A percentile compares a stretch with the other conserved stretches of the same genome.
phyloP scores from a whole-genome alignment of 2,113 vertebrate genomes.

The Tamias sibiricus region DNA sequence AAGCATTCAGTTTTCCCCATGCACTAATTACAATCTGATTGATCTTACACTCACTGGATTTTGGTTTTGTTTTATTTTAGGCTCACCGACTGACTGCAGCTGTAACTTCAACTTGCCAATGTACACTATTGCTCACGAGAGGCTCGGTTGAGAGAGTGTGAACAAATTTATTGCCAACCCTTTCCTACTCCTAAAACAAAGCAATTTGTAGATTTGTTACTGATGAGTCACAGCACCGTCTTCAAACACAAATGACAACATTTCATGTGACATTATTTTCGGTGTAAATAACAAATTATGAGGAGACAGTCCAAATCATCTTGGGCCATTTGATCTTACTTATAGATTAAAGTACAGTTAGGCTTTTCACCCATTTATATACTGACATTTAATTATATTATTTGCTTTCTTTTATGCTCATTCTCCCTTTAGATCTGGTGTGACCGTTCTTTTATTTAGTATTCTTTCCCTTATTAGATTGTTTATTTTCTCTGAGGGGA shows the following conservation, averaged over 20 bases:
- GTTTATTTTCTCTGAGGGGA: conserved; percentile 45
- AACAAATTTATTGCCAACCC: not conserved
- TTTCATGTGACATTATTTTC: not conserved
- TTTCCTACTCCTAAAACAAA: conserved; percentile 38
- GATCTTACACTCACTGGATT: conserved; percentile 42
- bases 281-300: not conserved
- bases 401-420: conserved; percentile 49
- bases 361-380: conserved; percentile 48
- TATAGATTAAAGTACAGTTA: conserved; percentile 46
- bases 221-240: not conserved
- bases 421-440: not conserved
- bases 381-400: conserved; percentile 45
- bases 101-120: conserved; percentile 59
- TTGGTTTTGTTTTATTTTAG: conserved; percentile 58
- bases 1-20: not conserved
- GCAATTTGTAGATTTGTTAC: not conserved
- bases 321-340: conserved; percentile 9
- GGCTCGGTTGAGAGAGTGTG: not conserved
- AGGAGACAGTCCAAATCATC: not conserved
- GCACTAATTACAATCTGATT: conserved; percentile 24
- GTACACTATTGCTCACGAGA: conserved; percentile 48
- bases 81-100: not conserved
- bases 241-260: not conserved
- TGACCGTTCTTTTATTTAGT: conserved; percentile 8
- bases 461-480: conserved; percentile 31